A percentile compares a stretch with the other conserved stretches of the same genome.
Evolutionary conservation across 2,888 invertebrate genomes (phyloP).

Genomic region (Drosophila flavopinicola): DNA sequence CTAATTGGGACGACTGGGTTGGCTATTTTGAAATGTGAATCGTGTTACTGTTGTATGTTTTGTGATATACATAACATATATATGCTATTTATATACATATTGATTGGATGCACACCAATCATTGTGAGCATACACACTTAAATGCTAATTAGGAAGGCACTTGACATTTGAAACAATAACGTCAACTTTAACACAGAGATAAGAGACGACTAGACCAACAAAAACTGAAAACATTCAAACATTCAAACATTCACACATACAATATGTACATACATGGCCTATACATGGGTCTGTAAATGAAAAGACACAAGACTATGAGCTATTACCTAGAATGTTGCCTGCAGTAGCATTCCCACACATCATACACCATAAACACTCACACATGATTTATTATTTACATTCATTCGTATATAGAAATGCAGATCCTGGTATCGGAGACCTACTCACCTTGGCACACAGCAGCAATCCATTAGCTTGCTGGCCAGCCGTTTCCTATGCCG

Average conservation of each 20-base stretch:
- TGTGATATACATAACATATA: conserved; percentile 11
- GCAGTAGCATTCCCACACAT: conserved; percentile 3
- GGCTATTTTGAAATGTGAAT: conserved; percentile 31
- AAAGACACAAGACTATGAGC: neutral
- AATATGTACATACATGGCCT: conserved; percentile 11
- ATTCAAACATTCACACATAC: conserved; percentile 4
- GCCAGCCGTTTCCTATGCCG: conserved; percentile 5
- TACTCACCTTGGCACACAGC: conserved; percentile 38
- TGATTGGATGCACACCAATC: conserved; percentile 19
- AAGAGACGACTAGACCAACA: conserved; percentile 21
- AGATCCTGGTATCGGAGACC: neutral
- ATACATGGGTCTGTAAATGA: conserved; percentile 9
- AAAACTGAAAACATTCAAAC: conserved; percentile 5
- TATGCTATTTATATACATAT: conserved; percentile 39
- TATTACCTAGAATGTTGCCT: conserved; percentile 23
- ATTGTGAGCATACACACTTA: conserved; percentile 45
- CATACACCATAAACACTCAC: neutral
- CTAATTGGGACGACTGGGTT: conserved; percentile 39
- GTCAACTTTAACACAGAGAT: conserved; percentile 48
- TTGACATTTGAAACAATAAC: conserved; percentile 67
- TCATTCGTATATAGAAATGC: neutral
- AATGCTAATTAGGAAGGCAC: conserved; percentile 74
- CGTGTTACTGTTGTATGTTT: conserved; percentile 6
- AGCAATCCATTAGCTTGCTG: conserved; percentile 55
- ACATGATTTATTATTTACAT: conserved; percentile 5